Percentiles rank a stretch among this genome's conserved stretches.
These are phyloP conservation scores for Idris sp. DNA, from an alignment of 1,140 invertebrate genomes.

Conservation along the genomic window DNA sequence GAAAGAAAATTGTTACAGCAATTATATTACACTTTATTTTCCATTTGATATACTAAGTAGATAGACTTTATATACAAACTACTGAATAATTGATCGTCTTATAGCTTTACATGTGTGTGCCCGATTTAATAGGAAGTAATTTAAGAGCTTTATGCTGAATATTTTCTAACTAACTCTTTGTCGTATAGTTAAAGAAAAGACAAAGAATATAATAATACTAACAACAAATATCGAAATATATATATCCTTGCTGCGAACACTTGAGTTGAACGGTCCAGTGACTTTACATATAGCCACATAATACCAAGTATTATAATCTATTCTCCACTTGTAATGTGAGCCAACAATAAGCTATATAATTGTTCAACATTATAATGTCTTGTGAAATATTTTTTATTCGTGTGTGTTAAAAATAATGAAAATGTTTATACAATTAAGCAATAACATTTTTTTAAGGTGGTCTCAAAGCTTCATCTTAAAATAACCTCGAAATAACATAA, in stretches of 20 bases:
- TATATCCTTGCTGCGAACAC: conserved; percentile 14
- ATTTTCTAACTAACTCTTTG: conserved; percentile 8
- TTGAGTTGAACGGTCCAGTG: conserved; percentile 34
- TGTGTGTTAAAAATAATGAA: too few species aligned
- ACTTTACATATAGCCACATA: conserved; percentile 11
- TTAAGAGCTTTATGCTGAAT: conserved; percentile 1
- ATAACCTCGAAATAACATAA: too few species aligned
- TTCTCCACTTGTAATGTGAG: too few species aligned
- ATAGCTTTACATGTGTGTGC: conserved; percentile 4
- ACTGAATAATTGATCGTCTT: conserved; percentile 12
- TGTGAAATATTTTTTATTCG: too few species aligned
- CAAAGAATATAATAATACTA: too few species aligned
- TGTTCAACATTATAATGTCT: too few species aligned
- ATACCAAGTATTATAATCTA: too few species aligned
- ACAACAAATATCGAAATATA: conserved; percentile 26
- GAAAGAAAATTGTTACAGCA: not conserved
- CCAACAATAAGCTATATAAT: too few species aligned
- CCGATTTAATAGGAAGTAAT: conserved; percentile 14
- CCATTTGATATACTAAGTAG: conserved; percentile 7
- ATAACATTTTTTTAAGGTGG: too few species aligned
- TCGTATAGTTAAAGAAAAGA: conserved; percentile 3
- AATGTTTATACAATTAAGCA: too few species aligned
- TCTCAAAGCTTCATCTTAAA: too few species aligned
- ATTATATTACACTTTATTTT: not conserved
- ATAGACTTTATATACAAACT: not conserved